Evolutionary conservation across 1,140 invertebrate genomes (phyloP), one percentile per base, ranked within the genome.

Genomic region (Drosophila pruinosa): DNA sequence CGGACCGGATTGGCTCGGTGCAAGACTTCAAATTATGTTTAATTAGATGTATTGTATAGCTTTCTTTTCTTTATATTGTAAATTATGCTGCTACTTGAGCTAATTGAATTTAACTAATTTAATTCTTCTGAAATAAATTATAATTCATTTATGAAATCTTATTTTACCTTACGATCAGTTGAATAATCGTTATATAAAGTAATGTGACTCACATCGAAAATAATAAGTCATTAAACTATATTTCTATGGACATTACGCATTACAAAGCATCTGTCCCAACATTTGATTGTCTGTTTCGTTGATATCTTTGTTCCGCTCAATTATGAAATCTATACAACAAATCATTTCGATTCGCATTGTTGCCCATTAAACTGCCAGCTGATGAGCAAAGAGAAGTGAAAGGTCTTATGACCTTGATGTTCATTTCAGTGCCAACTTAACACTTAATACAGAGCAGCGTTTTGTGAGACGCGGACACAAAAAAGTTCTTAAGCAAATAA

Each of bases 401-500:
- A 88, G 78, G 75, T 54, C 41, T 72, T 38, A 59, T 56, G 82
- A 82, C 82, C 82, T 88, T 88, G 78, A 78, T 56, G 56, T 28
- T 31, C 26, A 41, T 79, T 67, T 72, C 56, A 70, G 45, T 48
- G 62, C 19, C 75, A 78, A 82, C 67, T 88, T 88, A 88, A 76
- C 82, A 88, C 82, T 78, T 88, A 86, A 86, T 86, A 88, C 82
- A 86, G 82, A 86, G 82, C 82, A 74, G 38, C 38, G 22, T 34
- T 38, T 28, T 61, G 41, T 41, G 17, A 52, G 24, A 3, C 38
- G 10, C 17, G n/a, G n/a, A 50, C 43, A 56, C 53, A 65, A 72
- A 82, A 74, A 77, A 50, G 75, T 88, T 88, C 82, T 88, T 67
- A 34, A 22, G 48, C 65, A 56, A 59, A 81, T 88, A 82, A 88